These are phyloP conservation scores for Orthosia incerta DNA, from an alignment of 2,888 invertebrate genomes.

Conservation along the genomic window DNA sequence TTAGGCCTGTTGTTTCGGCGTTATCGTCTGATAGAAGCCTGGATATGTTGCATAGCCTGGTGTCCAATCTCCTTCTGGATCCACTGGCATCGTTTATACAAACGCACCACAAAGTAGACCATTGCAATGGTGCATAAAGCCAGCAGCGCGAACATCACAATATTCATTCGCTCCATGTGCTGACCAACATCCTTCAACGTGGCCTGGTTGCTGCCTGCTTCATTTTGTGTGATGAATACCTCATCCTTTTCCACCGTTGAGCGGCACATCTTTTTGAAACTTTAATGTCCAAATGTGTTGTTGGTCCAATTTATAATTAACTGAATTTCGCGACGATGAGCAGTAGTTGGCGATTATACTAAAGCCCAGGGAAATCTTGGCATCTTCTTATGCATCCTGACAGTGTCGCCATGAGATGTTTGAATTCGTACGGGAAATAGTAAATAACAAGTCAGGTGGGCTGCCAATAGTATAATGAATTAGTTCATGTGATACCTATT, in stretches of 20 bases:
- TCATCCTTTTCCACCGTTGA: not conserved
- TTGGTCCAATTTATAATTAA: not conserved
- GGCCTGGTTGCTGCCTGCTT: no score
- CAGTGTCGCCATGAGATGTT: no score
- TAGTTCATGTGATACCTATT: no score
- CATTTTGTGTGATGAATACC: not conserved
- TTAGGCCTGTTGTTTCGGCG: no score
- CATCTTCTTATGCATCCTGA: no score
- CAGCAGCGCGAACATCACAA: no score
- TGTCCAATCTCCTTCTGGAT: not conserved
- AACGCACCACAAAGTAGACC: no score
- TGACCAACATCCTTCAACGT: no score
- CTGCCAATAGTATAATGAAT: no score
- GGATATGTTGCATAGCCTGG: not conserved
- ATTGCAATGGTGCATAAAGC: not conserved
- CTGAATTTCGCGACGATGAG: not conserved
- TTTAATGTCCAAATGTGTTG: not conserved
- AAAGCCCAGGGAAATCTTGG: not conserved
- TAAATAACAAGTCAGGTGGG: no score
- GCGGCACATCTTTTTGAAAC: not conserved
- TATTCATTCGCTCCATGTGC: no score
- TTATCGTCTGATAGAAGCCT: not conserved
- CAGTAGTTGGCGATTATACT: not conserved
- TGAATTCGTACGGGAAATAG: no score
- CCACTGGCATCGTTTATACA: not conserved